Base-by-base conservation (phyloP, 2,888 invertebrate species). In the Nomada goodeniana region DNA sequence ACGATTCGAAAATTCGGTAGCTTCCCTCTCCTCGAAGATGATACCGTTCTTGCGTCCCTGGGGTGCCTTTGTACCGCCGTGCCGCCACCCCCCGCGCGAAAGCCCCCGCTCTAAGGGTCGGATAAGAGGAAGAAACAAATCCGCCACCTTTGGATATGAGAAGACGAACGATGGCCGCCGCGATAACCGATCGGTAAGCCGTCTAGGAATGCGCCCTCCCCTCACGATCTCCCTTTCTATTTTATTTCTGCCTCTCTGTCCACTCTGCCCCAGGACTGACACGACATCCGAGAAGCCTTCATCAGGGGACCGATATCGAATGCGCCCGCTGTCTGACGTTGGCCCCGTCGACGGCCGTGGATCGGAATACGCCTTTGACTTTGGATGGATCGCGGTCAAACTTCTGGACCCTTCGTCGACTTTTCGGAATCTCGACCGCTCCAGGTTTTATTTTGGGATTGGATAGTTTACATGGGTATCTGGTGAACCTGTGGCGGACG, bases 131-230 rank as follows among this genome's bases (percentile, higher is more conserved):
- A 91, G 91, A 92, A 92, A 92, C 91, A 92, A 92, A 92, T 93
- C 92, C 91, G 88, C 91, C 89, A 92, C 89, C 91, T 93, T 90
- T 80, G 85, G 86, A 81, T 89, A 85, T 81, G 83, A 83, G 83
- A 83, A 85, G 86, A 82, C 76, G 86, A 82, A 84, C 89, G 90
- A 90, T 89, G 89, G 91, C 85, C 87, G 88, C 78, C 65, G 52
- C 86, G 91, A 91, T 91, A 91, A 86, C 83, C 82, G 83, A 80
- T 83, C 83, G 88, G 88, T 93, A 93, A 93, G 93, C 93, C 88
- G 92, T 92, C 91, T 93, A 93, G 92, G 93, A 93, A 93, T 93
- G 92, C 89, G 86, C 80, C 82, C 84, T 83, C 84, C 78, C 86
- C 80, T 77, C 82, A 74, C 82, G 59, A 74, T 80, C 84, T 80